phyloP scores from a whole-genome alignment of 2,888 invertebrate genomes.

The Melieria omissa region DNA sequence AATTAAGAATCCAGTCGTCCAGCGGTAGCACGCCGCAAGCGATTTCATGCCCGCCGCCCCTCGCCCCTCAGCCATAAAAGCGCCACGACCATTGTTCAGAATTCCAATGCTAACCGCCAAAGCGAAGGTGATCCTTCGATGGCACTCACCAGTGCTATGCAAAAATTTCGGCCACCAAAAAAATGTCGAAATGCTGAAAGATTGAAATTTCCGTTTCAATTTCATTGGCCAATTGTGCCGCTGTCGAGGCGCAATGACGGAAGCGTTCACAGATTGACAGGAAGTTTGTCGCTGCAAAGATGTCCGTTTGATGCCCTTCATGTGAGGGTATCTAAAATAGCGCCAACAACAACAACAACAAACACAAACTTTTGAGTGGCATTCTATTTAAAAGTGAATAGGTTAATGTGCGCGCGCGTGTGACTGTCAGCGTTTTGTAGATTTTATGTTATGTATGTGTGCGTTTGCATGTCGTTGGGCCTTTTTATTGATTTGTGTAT shows the following conservation, averaged over 20 bases:
- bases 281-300: background rate
- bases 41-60: too few relatives aligned
- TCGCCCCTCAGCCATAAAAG: background rate
- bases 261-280: slow-evolving; percentile 3
- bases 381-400: too few relatives aligned
- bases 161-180: background rate
- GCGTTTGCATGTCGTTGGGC: background rate
- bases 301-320: slow-evolving; percentile 11
- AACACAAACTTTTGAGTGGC: too few relatives aligned
- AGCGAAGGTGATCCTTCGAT: background rate
- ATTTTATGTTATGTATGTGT: background rate
- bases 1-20: slow-evolving; percentile 34
- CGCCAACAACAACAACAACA: background rate
- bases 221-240: slow-evolving; percentile 21
- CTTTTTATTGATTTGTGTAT: slow-evolving; percentile 8
- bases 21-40: too few relatives aligned
- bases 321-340: background rate
- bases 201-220: slow-evolving; percentile 44
- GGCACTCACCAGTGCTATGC: background rate
- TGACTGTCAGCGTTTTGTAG: too few relatives aligned
- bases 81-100: background rate
- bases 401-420: too few relatives aligned
- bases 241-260: background rate
- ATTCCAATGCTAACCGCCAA: background rate
- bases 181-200: slow-evolving; percentile 34